Percentiles rank a stretch among this genome's conserved stretches.
phyloP scores from a whole-genome alignment of 2,888 invertebrate species.

The Drosophila atroscutellata region DNA sequence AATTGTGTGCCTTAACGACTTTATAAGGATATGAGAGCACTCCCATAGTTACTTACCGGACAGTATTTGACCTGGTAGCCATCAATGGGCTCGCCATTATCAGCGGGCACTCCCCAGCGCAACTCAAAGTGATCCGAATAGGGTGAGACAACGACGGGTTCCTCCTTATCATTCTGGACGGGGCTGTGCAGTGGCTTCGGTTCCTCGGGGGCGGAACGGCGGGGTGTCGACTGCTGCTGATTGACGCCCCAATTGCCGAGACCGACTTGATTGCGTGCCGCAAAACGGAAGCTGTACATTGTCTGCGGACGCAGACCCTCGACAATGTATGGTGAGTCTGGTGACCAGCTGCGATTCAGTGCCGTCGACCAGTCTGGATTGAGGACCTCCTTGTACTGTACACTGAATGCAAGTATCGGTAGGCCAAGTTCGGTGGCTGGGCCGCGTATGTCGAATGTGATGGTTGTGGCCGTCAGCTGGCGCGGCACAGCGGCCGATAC shows the following conservation, averaged over 20 bases:
- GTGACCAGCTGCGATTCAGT: slow-evolving; percentile 91
- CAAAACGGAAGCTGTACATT: slow-evolving; percentile 92
- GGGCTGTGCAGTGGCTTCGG: slow-evolving; percentile 87
- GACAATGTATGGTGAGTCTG: slow-evolving; percentile 91
- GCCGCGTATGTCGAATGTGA: slow-evolving; percentile 91
- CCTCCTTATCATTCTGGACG: slow-evolving; percentile 85
- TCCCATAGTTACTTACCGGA: slow-evolving; percentile 87
- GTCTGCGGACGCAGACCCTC: slow-evolving; percentile 92
- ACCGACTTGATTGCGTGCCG: slow-evolving; percentile 94
- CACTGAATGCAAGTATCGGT: slow-evolving; percentile 90
- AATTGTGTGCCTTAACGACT: not conserved
- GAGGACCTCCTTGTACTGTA: slow-evolving; percentile 90
- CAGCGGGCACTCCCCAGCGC: slow-evolving; percentile 93
- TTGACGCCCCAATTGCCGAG: slow-evolving; percentile 90
- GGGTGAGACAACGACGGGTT: slow-evolving; percentile 86
- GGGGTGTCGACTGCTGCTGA: slow-evolving; percentile 89
- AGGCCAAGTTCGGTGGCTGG: slow-evolving; percentile 91
- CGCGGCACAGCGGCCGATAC: slow-evolving; percentile 89
- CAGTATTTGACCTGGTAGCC: slow-evolving; percentile 92
- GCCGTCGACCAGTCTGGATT: slow-evolving; percentile 90
- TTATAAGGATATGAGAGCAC: not conserved
- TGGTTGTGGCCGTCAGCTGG: slow-evolving; percentile 92
- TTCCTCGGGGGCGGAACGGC: slow-evolving; percentile 91
- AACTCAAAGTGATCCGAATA: slow-evolving; percentile 93
- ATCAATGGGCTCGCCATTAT: slow-evolving; percentile 95